Conservation (phyloP, 2,888 invertebrate species). For the Nomada ferruginata region DNA sequence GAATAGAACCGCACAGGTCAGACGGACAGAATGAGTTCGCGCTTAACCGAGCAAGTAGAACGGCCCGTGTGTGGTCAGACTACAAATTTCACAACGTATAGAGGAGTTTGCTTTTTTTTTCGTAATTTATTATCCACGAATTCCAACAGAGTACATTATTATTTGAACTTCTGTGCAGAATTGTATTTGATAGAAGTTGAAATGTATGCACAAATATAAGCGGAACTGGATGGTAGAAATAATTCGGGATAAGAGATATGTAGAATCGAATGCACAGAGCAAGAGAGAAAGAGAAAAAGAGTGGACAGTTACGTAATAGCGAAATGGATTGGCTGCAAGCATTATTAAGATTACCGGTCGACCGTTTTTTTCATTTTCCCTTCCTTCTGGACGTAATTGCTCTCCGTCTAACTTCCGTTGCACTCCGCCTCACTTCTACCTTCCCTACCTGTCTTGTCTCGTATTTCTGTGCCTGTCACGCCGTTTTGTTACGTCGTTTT, state of each 20-base stretch:
- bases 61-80: neutral
- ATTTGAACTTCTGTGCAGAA: neutral
- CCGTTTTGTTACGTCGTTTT: slow-evolving; percentile 17
- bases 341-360: slow-evolving; percentile 70
- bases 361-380: slow-evolving; percentile 31
- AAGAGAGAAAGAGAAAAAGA: too few relatives aligned
- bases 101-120: neutral
- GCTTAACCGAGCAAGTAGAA: neutral
- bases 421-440: neutral
- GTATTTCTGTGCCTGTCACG: slow-evolving; percentile 7
- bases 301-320: slow-evolving; percentile 14
- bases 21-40: neutral
- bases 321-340: slow-evolving; percentile 61
- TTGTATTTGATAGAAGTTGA: neutral
- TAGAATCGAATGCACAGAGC: neutral
- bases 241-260: slow-evolving; percentile 29
- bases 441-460: slow-evolving; percentile 27
- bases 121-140: neutral
- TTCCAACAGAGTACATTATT: neutral
- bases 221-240: slow-evolving; percentile 39
- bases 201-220: slow-evolving; percentile 38
- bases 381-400: slow-evolving; percentile 47
- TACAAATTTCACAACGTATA: neutral
- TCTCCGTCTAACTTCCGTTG: slow-evolving; percentile 20
- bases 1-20: neutral